These are phyloP conservation scores for Hystrix brachyura DNA, from an alignment of 2,113 vertebrate genomes.

Conservation along the genomic window DNA sequence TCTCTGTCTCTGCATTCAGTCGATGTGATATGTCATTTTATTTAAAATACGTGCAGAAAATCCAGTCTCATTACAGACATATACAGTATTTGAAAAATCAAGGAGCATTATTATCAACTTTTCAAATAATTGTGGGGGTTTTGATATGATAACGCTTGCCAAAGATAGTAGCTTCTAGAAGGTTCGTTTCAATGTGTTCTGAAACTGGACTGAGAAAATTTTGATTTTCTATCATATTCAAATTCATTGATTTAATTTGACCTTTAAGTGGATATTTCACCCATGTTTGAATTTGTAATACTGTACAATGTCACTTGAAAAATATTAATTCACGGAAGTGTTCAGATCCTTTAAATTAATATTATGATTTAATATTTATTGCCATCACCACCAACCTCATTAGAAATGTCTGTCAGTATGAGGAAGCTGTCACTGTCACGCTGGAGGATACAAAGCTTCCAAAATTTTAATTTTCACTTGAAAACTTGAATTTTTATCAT, in stretches of 20 bases:
- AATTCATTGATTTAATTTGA: background rate
- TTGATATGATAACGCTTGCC: background rate
- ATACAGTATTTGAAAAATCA: background rate
- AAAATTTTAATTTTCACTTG: constrained; percentile 44
- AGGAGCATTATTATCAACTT: background rate
- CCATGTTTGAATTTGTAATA: background rate
- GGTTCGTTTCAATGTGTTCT: background rate
- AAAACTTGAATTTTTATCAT: constrained; percentile 1
- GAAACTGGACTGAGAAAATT: background rate
- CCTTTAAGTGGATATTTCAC: background rate
- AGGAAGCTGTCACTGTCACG: background rate
- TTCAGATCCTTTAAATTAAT: background rate
- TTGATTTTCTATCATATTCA: background rate
- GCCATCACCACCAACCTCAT: background rate
- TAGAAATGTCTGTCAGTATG: background rate
- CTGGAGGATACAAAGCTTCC: background rate
- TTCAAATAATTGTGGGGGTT: background rate
- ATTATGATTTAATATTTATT: background rate
- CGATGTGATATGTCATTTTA: background rate
- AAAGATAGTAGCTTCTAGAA: background rate
- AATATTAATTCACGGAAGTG: background rate
- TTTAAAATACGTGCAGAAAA: constrained; percentile 6
- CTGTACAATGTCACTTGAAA: background rate
- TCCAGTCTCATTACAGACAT: background rate
- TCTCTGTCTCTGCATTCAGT: background rate